phyloP scores from a whole-genome alignment of 2,113 vertebrate genomes.

The Glareola pratincola region DNA sequence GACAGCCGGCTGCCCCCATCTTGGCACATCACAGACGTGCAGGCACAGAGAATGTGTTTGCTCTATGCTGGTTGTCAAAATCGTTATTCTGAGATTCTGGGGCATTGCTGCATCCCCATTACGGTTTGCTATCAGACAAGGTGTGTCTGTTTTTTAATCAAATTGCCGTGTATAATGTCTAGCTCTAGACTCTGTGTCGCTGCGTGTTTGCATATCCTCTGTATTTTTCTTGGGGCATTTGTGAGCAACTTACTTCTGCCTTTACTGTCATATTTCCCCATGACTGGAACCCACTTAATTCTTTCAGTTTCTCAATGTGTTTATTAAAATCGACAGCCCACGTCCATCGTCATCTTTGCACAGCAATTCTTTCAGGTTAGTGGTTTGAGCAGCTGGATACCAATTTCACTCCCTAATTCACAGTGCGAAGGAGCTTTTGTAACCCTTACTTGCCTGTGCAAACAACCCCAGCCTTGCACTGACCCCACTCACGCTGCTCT shows the following conservation, averaged over 20 bases:
- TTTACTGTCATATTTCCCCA: background rate
- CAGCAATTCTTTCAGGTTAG: background rate
- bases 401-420: background rate
- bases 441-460: background rate
- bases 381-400: background rate
- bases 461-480: background rate
- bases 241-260: background rate
- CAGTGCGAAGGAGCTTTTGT: background rate
- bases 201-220: background rate
- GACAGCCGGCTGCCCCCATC: background rate
- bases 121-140: background rate
- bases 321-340: background rate
- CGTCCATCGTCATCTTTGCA: background rate
- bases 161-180: background rate
- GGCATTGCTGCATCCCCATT: background rate
- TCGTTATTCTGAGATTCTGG: background rate
- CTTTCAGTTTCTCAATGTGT: background rate
- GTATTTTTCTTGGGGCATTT: background rate
- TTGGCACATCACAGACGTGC: background rate
- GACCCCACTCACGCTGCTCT: background rate
- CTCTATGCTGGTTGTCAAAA: background rate
- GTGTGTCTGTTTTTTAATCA: conserved; percentile 6
- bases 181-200: background rate
- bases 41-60: background rate
- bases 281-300: background rate